Evolutionary conservation across 2,113 vertebrate species (phyloP), one percentile per base, ranked within the genome.

Genomic region (Zosterops lateralis): DNA sequence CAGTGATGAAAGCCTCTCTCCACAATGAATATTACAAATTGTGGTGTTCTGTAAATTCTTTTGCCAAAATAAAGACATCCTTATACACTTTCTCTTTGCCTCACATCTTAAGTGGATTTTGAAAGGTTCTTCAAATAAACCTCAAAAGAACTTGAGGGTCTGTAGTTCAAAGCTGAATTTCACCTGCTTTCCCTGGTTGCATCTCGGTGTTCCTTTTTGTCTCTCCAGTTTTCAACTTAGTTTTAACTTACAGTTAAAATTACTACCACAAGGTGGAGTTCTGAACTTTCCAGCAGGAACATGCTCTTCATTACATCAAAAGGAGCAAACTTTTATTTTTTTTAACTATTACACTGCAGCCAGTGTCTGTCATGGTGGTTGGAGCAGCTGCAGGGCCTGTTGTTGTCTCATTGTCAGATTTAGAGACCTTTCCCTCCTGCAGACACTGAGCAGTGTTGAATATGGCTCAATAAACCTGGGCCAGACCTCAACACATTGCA

Each of bases 221-320:
- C 72, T 74, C 12, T 17, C 2, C 45, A 22, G 16, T 70, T 94
- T 78, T 74, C 25, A 71, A 32, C 3, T 9, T 70, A 85, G 40
- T 91, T 94, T 61, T 61, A 71, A 32, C 3, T 9, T 76, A 89
- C 61, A 89, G 44, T 91, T 94, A 91, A 94, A 95, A 72, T 83
- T 64, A 42, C 87, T 67, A 93, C 95, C 91, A 96, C 95, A 92
- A 96, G 96, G 76, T 96, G 94, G 96, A 97, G 94, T 95, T 94
- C 82, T 89, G 79, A 90, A 90, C 93, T 90, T 96, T 95, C 53
- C 24, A 32, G 76, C 54, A 75, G 17, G 25, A 74, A 16, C 58
- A 60, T 48, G 80, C 28, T 76, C 67, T 82, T 83, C 19, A 13
- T 71, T 79, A 14, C 60, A 67, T 50, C 64, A 91, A 71, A 31